These are phyloP conservation scores for Ammodytes dubius DNA, from an alignment of 2,113 vertebrate species.

Conservation along the genomic window DNA sequence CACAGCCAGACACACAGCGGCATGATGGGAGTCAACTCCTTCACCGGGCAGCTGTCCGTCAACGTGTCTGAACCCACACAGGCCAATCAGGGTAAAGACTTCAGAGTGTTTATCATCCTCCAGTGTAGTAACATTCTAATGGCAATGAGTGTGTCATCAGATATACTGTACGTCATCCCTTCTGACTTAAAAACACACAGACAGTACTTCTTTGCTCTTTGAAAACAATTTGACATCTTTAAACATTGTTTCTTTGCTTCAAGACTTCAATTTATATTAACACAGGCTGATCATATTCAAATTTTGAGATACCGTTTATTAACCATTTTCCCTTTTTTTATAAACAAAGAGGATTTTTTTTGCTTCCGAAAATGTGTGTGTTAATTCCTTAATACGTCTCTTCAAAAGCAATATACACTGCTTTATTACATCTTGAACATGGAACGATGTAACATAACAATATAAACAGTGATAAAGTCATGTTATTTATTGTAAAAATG, in stretches of 20 bases:
- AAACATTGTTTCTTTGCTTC: neutral
- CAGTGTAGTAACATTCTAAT: neutral
- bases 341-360: no score
- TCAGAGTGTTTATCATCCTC: neutral
- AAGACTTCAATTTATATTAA: no score
- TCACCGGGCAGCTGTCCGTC: slow-evolving; percentile 96
- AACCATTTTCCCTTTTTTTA: no score
- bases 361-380: no score
- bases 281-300: no score
- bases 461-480: neutral
- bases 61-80: slow-evolving; percentile 95
- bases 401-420: neutral
- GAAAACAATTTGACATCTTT: neutral
- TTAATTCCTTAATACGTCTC: neutral
- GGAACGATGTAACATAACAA: neutral
- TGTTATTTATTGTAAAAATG: neutral
- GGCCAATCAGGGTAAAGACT: slow-evolving; percentile 92
- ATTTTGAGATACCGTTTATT: no score
- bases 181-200: neutral
- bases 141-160: neutral
- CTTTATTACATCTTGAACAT: neutral
- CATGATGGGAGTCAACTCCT: slow-evolving; percentile 99
- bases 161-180: neutral
- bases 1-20: slow-evolving; percentile 95
- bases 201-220: neutral